phyloP scores from a whole-genome alignment of 2,888 invertebrate genomes.

The Helicoverpa assulta region DNA sequence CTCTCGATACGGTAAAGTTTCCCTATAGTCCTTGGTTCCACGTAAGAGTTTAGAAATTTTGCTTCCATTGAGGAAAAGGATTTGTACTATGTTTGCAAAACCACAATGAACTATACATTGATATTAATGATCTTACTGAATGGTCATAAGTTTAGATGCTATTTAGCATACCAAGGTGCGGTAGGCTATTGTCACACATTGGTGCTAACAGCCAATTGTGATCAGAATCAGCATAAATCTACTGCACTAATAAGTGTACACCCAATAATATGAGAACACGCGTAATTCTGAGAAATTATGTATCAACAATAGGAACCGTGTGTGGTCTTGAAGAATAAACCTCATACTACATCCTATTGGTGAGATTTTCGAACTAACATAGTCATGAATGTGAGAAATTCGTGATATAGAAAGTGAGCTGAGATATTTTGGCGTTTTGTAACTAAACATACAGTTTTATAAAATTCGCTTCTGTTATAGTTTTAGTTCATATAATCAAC shows the following conservation, averaged over 20 bases:
- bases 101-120: constrained; percentile 33
- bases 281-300: constrained; percentile 16
- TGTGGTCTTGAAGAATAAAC: constrained; percentile 35
- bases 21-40: neutral
- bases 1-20: no score
- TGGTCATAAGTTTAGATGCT: constrained; percentile 34
- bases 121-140: constrained; percentile 36
- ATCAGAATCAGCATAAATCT: constrained; percentile 47
- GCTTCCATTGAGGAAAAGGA: neutral
- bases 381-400: neutral
- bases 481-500: no score
- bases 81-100: constrained; percentile 9
- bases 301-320: constrained; percentile 23
- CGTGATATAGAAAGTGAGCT: neutral
- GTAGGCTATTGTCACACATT: constrained; percentile 49
- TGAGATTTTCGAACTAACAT: constrained; percentile 4
- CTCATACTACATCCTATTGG: neutral
- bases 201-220: constrained; percentile 57
- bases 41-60: no score
- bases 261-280: constrained; percentile 33
- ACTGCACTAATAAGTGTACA: constrained; percentile 36
- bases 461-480: no score
- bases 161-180: constrained; percentile 55
- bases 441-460: no score
- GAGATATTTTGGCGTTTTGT: neutral